Base-by-base conservation (phyloP, 2,113 vertebrate genomes). In the Clarias magur region DNA sequence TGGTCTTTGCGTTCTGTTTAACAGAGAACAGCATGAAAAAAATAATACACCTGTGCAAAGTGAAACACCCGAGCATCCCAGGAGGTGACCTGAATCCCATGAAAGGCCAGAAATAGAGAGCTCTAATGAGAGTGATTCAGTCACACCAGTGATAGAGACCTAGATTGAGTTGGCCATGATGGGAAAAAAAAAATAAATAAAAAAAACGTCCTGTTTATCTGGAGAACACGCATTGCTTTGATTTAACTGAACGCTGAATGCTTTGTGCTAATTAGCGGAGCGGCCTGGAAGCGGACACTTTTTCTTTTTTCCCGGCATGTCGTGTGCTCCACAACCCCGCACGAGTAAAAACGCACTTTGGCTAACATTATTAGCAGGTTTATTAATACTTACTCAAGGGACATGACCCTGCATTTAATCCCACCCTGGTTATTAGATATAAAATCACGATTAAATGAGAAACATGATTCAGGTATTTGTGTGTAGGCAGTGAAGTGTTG, bases 11-110 rank as follows among this genome's bases (percentile, higher is more conserved):
- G 27, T 83, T 86, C 38, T 23, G 19, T 88, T 86, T 83, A 88
- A 86, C 42, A 15, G 85, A 72, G 63, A 83, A 85, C 59, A 13
- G 85, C 88, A 80, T 82, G n/a, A n/a, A 80, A 83, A 73, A 54
- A 48, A 48, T 48, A 48, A 68, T 54, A 83, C 79, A 38, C 17
- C 57, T 48, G 57, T 72, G 67, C 21, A 86, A 86, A 89, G 80
- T 30, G 81, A 68, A 83, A 83, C 15, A 42, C 23, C 30, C 25
- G 48, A 6, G 23, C 21, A 4, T 68, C 25, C 62, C 82, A 8
- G 25, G n/a, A 68, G 38, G 53, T 21, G 21, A 30, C 17, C 60
- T 5, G 38, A 59, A 70, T 62, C 42, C 38, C 54, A 86, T 34
- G 19, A 83, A 60, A 70, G 53, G 62, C 62, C 65, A 76, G 81